Conservation (phyloP, 2,888 invertebrate genomes). For the Caenorhabditis sulstoni region DNA sequence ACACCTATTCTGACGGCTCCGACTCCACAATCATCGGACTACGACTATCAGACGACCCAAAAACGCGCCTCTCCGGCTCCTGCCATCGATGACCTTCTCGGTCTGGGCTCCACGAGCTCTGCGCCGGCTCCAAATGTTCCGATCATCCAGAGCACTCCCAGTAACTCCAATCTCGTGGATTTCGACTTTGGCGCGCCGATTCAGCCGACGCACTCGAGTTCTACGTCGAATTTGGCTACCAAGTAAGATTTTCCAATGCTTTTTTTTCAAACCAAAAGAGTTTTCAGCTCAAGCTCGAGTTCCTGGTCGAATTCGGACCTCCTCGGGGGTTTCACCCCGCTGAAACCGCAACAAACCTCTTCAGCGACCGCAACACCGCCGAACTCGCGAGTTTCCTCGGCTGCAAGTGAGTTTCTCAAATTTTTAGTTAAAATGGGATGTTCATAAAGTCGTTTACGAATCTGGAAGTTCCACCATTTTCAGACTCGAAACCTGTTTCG, state of each 20-base stretch:
- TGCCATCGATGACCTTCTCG: constrained; percentile 55
- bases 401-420: constrained; percentile 40
- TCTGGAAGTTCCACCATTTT: not conserved
- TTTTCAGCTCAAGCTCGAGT: constrained; percentile 3
- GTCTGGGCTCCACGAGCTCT: constrained; percentile 15
- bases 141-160: constrained; percentile 5
- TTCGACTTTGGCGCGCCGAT: constrained; percentile 58
- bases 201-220: constrained; percentile 37
- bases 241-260: not conserved
- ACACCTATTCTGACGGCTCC: constrained; percentile 56
- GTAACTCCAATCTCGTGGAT: constrained; percentile 33
- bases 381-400: constrained; percentile 45
- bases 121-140: not conserved
- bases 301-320: constrained; percentile 48
- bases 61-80: constrained; percentile 31
- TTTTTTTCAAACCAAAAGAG: not conserved
- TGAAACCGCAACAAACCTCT: constrained; percentile 29
- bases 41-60: constrained; percentile 15
- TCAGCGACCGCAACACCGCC: constrained; percentile 50
- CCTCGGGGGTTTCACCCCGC: constrained; percentile 48
- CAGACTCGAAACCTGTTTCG: constrained; percentile 59
- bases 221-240: constrained; percentile 18
- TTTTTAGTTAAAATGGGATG: not conserved
- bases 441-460: not conserved
- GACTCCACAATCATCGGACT: constrained; percentile 41